These are phyloP conservation scores for Eristalis arbustorum DNA, from an alignment of 2,888 invertebrate species.

Conservation along the genomic window DNA sequence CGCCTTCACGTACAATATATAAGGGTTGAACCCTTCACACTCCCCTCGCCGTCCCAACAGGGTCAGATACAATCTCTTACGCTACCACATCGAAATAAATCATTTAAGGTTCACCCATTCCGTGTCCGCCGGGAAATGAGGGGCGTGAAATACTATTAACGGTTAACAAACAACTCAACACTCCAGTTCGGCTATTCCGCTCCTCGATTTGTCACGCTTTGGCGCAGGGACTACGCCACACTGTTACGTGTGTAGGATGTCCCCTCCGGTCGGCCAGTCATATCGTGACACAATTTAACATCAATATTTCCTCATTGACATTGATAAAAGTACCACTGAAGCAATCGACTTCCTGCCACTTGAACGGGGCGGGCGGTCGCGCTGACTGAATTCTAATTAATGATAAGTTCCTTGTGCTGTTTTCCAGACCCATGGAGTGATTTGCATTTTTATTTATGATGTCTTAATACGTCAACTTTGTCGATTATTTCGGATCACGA, in stretches of 20 bases:
- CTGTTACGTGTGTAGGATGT: neutral
- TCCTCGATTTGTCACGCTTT: slow-evolving; percentile 40
- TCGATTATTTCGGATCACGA: slow-evolving; percentile 39
- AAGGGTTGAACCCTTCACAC: neutral
- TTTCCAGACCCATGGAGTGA: slow-evolving; percentile 12
- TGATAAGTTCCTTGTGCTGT: slow-evolving; percentile 3
- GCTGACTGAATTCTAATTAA: slow-evolving; percentile 31
- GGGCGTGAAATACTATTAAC: slow-evolving; percentile 24
- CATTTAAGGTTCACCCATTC: slow-evolving; percentile 9
- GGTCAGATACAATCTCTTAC: neutral
- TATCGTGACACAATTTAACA: slow-evolving; percentile 19
- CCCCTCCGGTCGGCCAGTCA: neutral
- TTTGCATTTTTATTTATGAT: slow-evolving; percentile 50
- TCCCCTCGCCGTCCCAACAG: neutral
- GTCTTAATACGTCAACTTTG: slow-evolving; percentile 32
- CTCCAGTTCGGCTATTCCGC: slow-evolving; percentile 26
- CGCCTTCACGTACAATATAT: neutral
- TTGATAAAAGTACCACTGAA: slow-evolving; percentile 1
- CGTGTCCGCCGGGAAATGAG: neutral
- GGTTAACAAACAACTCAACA: slow-evolving; percentile 29
- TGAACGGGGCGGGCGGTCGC: slow-evolving; percentile 1
- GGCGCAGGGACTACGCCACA: neutral
- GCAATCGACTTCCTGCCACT: slow-evolving; percentile 14
- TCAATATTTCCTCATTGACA: neutral
- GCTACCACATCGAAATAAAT: slow-evolving; percentile 8